Base-by-base conservation (phyloP, 2,113 vertebrate species). In the Phrynosoma platyrhinos region DNA sequence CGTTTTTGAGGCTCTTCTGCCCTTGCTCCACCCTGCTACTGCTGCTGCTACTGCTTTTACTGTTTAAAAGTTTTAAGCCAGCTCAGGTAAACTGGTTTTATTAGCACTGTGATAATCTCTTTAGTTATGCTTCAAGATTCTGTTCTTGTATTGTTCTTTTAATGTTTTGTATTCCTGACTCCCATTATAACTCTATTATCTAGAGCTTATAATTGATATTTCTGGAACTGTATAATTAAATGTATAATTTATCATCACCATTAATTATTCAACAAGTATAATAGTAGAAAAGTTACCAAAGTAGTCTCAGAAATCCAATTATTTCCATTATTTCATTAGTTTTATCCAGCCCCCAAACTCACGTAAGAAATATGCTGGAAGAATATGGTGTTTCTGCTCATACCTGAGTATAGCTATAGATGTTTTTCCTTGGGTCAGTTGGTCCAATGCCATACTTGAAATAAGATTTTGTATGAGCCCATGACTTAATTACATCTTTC, bases 401-500 rank as follows among this genome's bases (percentile, higher is more conserved):
- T 93, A 91, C 83, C 92, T 91, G 88, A 4, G 90, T 91, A 71
- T 93, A 93, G 71, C 79, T 69, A 9, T 2, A 7, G 20, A n/a
- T 62, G 23, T 14, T 21, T 78, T n/a, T 40, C 64, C 58, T 32
- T 62, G 7, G 1, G n/a, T 1, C 23, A 40, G 0, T 52, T 6
- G 9, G 1, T 83, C 80, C 86, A 58, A 62, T 10, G 53, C 90
- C 88, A 9, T 82, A 84, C 64, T 32, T 27, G 76, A 87, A 90
- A 42, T 88, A 1, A 55, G 27, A 4, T 27, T 6, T 32, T 87
- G 79, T 78, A 25, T 58, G 1, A 1, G 84, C n/a, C 40, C 91
- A 86, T 4, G 0, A 0, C 6, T 84, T 25, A 27, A 91, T 87
- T 66, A 10, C 25, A 4, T 88, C 0, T 78, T 71, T 0, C 92